A percentile compares a stretch with the other conserved stretches of the same genome.
phyloP scores from a whole-genome alignment of 2,888 invertebrate genomes.

The Melikaiella ostensackeni region DNA sequence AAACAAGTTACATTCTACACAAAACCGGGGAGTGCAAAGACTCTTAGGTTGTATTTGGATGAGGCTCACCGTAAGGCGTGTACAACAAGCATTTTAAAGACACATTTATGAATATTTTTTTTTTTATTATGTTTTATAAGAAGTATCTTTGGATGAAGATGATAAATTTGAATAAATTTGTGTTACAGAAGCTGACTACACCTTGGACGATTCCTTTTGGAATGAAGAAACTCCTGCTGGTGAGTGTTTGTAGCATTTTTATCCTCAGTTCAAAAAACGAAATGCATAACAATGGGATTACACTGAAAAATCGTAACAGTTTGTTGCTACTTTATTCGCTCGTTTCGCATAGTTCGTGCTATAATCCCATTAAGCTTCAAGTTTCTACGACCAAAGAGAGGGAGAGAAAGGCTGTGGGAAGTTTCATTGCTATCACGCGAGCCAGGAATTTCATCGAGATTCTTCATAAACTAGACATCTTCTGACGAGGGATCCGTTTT shows the following conservation, averaged over 20 bases:
- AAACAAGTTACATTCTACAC: too few relatives aligned
- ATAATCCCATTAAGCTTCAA: slow-evolving; percentile 36
- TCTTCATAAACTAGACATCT: slow-evolving; percentile 29
- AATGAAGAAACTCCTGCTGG: slow-evolving; percentile 95
- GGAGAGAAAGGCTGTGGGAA: slow-evolving; percentile 11
- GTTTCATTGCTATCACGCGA: slow-evolving; percentile 29
- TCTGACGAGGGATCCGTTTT: slow-evolving; percentile 16
- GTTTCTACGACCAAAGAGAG: slow-evolving; percentile 24
- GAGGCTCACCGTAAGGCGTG: too few relatives aligned
- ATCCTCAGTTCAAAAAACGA: neutral
- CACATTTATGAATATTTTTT: too few relatives aligned
- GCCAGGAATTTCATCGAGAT: slow-evolving; percentile 34
- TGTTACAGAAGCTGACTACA: slow-evolving; percentile 94
- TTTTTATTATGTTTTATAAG: too few relatives aligned
- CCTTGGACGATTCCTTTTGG: slow-evolving; percentile 95
- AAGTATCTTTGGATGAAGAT: too few relatives aligned
- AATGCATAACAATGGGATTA: slow-evolving; percentile 37
- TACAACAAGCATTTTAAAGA: too few relatives aligned
- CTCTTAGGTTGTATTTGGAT: too few relatives aligned
- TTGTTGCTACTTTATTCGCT: slow-evolving; percentile 29
- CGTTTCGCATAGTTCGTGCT: slow-evolving; percentile 24
- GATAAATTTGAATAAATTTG: slow-evolving; percentile 59
- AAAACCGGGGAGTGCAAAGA: too few relatives aligned
- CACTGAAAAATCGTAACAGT: slow-evolving; percentile 30
- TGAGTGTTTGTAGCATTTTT: slow-evolving; percentile 78